Evolutionary conservation across 2,888 invertebrate genomes (phyloP).

Genomic region (Idaea aversata): DNA sequence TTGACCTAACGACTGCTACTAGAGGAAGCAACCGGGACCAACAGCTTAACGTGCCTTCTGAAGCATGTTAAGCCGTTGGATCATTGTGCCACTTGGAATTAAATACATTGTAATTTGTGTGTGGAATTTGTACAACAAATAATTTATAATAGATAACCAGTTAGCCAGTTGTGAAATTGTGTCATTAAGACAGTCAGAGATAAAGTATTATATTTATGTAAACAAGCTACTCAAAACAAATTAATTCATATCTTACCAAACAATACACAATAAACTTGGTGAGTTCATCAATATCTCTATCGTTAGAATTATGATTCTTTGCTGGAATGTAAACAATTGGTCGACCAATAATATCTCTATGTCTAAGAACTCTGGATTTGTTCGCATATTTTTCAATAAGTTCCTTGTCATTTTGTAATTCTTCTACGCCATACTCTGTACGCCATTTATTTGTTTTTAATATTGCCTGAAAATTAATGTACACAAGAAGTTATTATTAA

Average conservation of each 20-base stretch:
- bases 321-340: slow-evolving; percentile 90
- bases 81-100: too few species aligned
- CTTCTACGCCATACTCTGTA: slow-evolving; percentile 84
- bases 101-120: too few species aligned
- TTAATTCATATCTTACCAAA: slow-evolving; percentile 73
- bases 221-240: background rate
- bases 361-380: slow-evolving; percentile 85
- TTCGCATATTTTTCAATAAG: slow-evolving; percentile 80
- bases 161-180: too few species aligned
- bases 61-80: too few species aligned
- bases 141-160: too few species aligned
- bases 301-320: slow-evolving; percentile 86
- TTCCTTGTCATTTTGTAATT: slow-evolving; percentile 76
- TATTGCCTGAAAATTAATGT: slow-evolving; percentile 79
- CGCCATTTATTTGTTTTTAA: slow-evolving; percentile 91
- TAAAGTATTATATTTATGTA: background rate
- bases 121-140: too few species aligned
- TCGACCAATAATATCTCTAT: slow-evolving; percentile 86
- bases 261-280: slow-evolving; percentile 89
- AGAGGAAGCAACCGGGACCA: too few species aligned
- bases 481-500: background rate
- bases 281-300: slow-evolving; percentile 87
- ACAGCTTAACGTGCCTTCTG: too few species aligned
- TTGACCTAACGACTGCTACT: too few species aligned
- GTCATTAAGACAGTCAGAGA: background rate